Evolutionary conservation across 2,797 vertebrate genomes (phyloP).

Genomic region (Karalla daura): DNA sequence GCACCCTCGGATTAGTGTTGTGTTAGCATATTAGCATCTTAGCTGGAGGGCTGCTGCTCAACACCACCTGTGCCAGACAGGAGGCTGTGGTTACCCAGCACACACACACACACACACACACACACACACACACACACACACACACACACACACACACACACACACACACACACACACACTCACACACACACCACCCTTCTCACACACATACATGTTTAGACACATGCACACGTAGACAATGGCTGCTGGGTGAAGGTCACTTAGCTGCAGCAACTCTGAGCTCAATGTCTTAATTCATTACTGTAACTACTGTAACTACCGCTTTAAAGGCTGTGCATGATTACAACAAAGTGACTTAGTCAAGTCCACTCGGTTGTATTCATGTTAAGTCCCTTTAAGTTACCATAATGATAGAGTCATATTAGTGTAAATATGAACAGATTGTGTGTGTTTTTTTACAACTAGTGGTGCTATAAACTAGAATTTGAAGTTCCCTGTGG

Average conservation of each 20-base stretch:
- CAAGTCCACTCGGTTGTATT: no score
- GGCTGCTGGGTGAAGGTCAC: constrained; percentile 61
- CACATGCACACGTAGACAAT: constrained; percentile 2
- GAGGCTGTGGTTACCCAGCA: constrained; percentile 41
- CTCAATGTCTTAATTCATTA: constrained; percentile 48
- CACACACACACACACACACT: not conserved
- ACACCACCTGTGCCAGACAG: constrained; percentile 74
- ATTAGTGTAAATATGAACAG: no score
- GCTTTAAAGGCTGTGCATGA: not conserved
- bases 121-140: not conserved
- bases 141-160: constrained; percentile 3
- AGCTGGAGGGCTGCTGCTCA: constrained; percentile 71
- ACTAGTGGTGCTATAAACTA: no score
- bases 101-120: not conserved
- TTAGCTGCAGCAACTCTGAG: constrained; percentile 36
- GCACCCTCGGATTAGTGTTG: constrained; percentile 70
- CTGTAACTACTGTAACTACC: constrained; percentile 22
- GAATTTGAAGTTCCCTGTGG: no score
- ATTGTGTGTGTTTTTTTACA: no score
- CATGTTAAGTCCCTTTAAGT: no score
- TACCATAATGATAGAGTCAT: no score
- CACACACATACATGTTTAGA: not conserved
- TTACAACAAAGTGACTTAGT: constrained; percentile 2
- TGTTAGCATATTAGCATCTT: constrained; percentile 80
- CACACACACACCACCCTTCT: not conserved